Evolutionary conservation across 2,113 vertebrate genomes (phyloP).

Genomic region (Paracanthobrama guichenoti): DNA sequence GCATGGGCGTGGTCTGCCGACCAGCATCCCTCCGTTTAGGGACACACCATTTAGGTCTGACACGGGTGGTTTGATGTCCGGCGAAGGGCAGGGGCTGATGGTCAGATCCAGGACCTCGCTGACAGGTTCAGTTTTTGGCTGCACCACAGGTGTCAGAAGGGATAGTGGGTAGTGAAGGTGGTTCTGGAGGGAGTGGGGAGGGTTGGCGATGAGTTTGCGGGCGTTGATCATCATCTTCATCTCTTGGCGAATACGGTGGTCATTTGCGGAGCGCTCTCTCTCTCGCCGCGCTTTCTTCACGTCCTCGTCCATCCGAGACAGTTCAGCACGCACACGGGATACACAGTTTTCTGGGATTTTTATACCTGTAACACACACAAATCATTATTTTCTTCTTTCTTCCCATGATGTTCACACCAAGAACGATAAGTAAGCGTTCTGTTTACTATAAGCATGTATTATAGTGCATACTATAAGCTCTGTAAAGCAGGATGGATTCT

Average conservation of each 20-base stretch:
- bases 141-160: not conserved
- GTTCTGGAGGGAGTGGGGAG: not conserved
- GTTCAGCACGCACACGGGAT: conserved; percentile 82
- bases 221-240: conserved; percentile 61
- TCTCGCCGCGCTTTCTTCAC: conserved; percentile 82
- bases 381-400: not conserved
- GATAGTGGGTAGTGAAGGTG: conserved; percentile 1
- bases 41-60: conserved; percentile 50
- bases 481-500: not conserved
- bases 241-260: conserved; percentile 61
- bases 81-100: conserved; percentile 78
- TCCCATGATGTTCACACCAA: too few relatives aligned
- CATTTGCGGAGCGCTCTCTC: conserved; percentile 61
- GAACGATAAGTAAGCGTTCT: too few relatives aligned
- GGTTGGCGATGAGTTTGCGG: conserved; percentile 56
- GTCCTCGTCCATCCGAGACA: conserved; percentile 86
- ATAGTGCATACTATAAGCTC: too few relatives aligned
- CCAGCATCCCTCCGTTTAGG: not conserved
- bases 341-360: conserved; percentile 95
- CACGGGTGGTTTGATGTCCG: conserved; percentile 59
- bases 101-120: conserved; percentile 88
- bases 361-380: conserved; percentile 77
- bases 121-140: conserved; percentile 61
- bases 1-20: not conserved
- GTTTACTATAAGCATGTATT: too few relatives aligned